phyloP scores from a whole-genome alignment of 2,888 invertebrate genomes.

The Heliconius hortense region DNA sequence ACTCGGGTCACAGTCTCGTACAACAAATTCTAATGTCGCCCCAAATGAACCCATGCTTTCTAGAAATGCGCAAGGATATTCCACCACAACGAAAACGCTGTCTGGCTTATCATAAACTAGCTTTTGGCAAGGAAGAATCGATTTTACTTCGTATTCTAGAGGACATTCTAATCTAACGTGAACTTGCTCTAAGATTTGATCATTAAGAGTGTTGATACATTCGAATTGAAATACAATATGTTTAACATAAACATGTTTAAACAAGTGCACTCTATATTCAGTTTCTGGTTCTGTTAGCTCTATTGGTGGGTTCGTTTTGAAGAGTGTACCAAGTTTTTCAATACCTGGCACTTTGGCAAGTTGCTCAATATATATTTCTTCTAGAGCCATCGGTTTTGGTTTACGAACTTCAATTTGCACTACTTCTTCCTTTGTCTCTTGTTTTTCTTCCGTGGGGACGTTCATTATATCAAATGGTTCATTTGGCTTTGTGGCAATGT shows the following conservation, averaged over 20 bases:
- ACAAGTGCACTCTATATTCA: constrained; percentile 94
- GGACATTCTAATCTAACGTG: constrained; percentile 92
- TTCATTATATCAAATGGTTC: constrained; percentile 92
- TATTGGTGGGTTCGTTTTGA: constrained; percentile 92
- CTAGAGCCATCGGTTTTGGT: constrained; percentile 90
- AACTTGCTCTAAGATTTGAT: constrained; percentile 96
- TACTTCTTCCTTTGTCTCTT: constrained; percentile 88
- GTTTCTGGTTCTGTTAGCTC: constrained; percentile 99
- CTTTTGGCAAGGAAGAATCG: constrained; percentile 87
- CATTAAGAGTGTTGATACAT: constrained; percentile 96
- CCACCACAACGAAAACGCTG: constrained; percentile 91
- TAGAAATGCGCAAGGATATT: constrained; percentile 79
- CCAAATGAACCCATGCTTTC: constrained; percentile 91
- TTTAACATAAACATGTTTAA: constrained; percentile 94
- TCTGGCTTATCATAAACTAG: constrained; percentile 94
- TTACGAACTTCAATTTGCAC: constrained; percentile 90
- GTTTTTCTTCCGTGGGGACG: constrained; percentile 92
- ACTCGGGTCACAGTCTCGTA: constrained; percentile 97
- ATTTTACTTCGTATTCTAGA: constrained; percentile 88
- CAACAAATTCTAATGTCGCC: constrained; percentile 95
- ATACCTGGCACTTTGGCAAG: constrained; percentile 91
- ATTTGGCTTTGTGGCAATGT: constrained; percentile 86
- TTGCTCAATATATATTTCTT: constrained; percentile 93
- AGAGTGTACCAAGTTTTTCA: constrained; percentile 92
- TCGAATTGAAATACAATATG: constrained; percentile 97